Evolutionary conservation across 2,888 invertebrate genomes (phyloP).

Genomic region (Lottia scabra): DNA sequence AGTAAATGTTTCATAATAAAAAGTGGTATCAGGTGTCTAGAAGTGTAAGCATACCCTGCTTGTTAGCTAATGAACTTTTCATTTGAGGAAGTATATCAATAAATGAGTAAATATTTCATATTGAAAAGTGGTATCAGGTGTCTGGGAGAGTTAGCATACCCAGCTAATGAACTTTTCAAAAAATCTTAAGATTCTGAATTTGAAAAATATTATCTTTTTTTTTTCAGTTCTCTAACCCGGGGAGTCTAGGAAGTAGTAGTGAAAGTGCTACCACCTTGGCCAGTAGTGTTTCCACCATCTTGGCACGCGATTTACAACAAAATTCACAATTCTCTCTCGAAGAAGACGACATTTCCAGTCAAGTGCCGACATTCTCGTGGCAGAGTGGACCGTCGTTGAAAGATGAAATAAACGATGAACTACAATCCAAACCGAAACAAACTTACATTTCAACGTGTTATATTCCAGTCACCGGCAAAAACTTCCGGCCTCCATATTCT

Average conservation of each 20-base stretch:
- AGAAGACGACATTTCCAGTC: not conserved
- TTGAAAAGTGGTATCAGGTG: no score
- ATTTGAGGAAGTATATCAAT: no score
- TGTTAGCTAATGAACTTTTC: no score
- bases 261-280: slow-evolving; percentile 40
- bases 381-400: not conserved
- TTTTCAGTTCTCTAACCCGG: not conserved
- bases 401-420: not conserved
- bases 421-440: not conserved
- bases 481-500: not conserved
- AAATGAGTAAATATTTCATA: no score
- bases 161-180: no score
- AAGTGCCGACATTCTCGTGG: slow-evolving; percentile 7
- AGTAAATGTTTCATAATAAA: no score
- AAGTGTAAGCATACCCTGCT: no score
- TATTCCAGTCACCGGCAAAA: slow-evolving; percentile 21
- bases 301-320: not conserved
- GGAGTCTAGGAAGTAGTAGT: slow-evolving; percentile 38
- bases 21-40: no score
- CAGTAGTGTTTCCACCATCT: slow-evolving; percentile 27
- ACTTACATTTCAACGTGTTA: slow-evolving; percentile 28
- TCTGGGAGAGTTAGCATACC: no score
- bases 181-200: no score
- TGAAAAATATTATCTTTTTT: no score
- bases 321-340: not conserved